Evolutionary conservation across 1,140 invertebrate genomes (phyloP).

Genomic region (Acarapis woodi): DNA sequence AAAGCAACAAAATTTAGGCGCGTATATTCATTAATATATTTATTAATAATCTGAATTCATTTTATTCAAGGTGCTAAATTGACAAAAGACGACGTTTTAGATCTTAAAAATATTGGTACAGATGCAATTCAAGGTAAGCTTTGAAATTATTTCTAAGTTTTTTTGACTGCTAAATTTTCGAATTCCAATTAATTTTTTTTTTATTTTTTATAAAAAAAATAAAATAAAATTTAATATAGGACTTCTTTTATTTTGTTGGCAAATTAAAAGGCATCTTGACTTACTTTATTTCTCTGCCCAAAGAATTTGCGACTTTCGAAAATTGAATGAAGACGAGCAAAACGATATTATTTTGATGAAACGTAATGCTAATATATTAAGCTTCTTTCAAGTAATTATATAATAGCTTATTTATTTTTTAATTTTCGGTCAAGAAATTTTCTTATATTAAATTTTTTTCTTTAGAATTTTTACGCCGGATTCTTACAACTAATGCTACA

Average conservation of each 20-base stretch:
- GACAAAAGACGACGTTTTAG: conserved; percentile 9
- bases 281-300: conserved; percentile 12
- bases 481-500: conserved; percentile 14
- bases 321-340: conserved; percentile 9
- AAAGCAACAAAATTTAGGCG: too few relatives aligned
- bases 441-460: too few relatives aligned
- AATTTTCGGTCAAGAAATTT: too few relatives aligned
- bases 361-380: conserved; percentile 12
- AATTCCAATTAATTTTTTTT: too few relatives aligned
- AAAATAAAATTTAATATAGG: too few relatives aligned
- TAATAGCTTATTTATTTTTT: too few relatives aligned
- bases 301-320: conserved; percentile 10
- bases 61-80: conserved; percentile 9
- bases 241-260: conserved; percentile 14
- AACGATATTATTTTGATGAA: conserved; percentile 10
- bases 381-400: conserved; percentile 16
- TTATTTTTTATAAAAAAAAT: too few relatives aligned
- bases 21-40: too few relatives aligned
- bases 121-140: conserved; percentile 13
- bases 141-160: too few relatives aligned
- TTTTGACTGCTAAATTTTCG: too few relatives aligned
- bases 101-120: conserved; percentile 10
- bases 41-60: too few relatives aligned
- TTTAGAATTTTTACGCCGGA: conserved; percentile 15
- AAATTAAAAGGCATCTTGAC: conserved; percentile 15